Evolutionary conservation across 37 sponge, comb jelly and placozoan genomes (phyloP).

Genomic region (Petrosia ficiformis): DNA sequence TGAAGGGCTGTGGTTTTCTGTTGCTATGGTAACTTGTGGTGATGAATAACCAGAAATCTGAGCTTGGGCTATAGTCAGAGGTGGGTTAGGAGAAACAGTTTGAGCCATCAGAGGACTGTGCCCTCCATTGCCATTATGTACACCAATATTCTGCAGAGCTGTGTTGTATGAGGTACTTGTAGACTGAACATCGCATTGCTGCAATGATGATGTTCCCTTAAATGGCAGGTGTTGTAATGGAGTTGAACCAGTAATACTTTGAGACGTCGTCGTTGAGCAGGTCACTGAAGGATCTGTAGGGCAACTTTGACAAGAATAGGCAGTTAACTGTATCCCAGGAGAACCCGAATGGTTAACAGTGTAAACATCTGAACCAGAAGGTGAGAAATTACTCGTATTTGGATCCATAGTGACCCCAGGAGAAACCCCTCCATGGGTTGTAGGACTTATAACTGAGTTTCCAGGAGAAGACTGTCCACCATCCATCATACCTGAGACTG

Average conservation of each 20-base stretch:
- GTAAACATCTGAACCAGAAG: background rate
- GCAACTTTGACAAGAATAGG: background rate
- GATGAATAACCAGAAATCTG: background rate
- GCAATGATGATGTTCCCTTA: background rate
- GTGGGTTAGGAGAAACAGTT: background rate
- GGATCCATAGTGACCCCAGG: background rate
- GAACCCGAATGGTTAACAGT: background rate
- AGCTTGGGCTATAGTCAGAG: background rate
- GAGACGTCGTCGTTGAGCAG: background rate
- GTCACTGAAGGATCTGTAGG: background rate
- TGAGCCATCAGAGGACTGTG: background rate
- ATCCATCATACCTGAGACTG: background rate
- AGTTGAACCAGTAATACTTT: background rate
- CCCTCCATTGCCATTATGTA: background rate
- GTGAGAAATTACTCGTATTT: background rate
- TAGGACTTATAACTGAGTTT: too few relatives aligned
- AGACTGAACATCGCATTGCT: background rate
- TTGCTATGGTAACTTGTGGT: background rate
- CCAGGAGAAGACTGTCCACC: background rate
- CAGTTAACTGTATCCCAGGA: background rate
- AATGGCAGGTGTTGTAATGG: background rate
- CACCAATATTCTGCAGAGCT: background rate
- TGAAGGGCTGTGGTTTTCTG: conserved; percentile 2
- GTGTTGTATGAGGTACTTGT: background rate
- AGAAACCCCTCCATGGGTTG: background rate